These are phyloP conservation scores for Chelonus insularis DNA, from an alignment of 1,140 invertebrate genomes.

Conservation along the genomic window DNA sequence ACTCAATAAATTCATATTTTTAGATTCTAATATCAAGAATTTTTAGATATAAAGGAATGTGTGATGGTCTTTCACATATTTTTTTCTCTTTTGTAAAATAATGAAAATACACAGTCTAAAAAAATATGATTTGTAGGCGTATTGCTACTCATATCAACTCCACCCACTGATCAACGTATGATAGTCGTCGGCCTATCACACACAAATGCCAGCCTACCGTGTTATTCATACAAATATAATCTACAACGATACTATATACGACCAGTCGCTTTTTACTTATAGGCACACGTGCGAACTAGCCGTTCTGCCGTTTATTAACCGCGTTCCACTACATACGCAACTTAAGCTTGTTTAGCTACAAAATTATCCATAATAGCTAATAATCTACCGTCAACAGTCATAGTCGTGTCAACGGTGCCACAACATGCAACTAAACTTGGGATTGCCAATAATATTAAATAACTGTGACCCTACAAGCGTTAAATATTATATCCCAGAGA, in stretches of 20 bases:
- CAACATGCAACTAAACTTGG: conserved; percentile 9
- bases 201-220: conserved; percentile 16
- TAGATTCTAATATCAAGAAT: background rate
- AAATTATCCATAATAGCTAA: conserved; percentile 11
- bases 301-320: background rate
- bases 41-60: no score
- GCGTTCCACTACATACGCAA: background rate
- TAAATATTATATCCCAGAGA: no score
- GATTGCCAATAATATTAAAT: conserved; percentile 16
- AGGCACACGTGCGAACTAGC: no score
- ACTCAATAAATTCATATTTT: no score
- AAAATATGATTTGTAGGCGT: conserved; percentile 15
- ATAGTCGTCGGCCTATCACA: conserved; percentile 22
- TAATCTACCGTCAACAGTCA: background rate
- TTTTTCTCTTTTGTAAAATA: background rate
- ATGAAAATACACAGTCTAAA: background rate
- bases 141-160: conserved; percentile 18
- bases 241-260: no score
- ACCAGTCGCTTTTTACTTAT: no score
- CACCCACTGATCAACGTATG: conserved; percentile 21
- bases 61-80: background rate
- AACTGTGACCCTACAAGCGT: background rate
- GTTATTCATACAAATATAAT: background rate
- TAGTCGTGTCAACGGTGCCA: background rate
- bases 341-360: background rate